Base-by-base conservation (phyloP, 2,888 invertebrate species). In the Cepaea hortensis region DNA sequence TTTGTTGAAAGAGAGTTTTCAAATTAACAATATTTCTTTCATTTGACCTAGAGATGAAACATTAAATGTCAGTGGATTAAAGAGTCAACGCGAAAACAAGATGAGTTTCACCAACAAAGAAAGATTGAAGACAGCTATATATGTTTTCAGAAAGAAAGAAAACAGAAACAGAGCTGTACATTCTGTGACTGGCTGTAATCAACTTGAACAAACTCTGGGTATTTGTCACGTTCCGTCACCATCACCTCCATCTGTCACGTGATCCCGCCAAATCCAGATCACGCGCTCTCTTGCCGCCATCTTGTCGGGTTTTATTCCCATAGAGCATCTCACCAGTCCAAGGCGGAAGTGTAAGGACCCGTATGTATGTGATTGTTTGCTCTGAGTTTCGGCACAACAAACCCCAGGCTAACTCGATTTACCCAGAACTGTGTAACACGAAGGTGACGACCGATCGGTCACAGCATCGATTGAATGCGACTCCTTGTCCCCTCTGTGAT, bases 401-500 rank as follows among this genome's bases (percentile, higher is more conserved):
- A 81, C 70, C 79, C 79, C 55, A 72, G 73, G 70, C 65, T 84
- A 89, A 89, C 83, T 88, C 80, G 85, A 89, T 89, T 88, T 88
- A 65, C 68, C 48, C 62, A n/a, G 72, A 81, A 80, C 79, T 79
- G 82, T 81, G 83, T 79, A 68, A 82, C 81, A 68, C 81, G 55
- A 81, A 76, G 88, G 88, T 88, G 88, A 72, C 85, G 79, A 18
- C 77, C 75, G 86, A 85, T 83, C 86, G 86, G 85, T 85, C 84
- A 81, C 80, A 72, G 82, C 85, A 89, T 88, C 88, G 87, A 87
- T 88, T 87, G 84, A 50, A 20, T 65, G 62, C 81, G 86, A 86
- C 87, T 75, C 79, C 85, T 79, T 85, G 87, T 88, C 90, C 90
- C 91, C 89, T 90, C 91, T 89, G 91, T 90, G 91, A 91, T 90